Conservation (phyloP, 2,113 vertebrate species). For the Heptranchias perlo region DNA sequence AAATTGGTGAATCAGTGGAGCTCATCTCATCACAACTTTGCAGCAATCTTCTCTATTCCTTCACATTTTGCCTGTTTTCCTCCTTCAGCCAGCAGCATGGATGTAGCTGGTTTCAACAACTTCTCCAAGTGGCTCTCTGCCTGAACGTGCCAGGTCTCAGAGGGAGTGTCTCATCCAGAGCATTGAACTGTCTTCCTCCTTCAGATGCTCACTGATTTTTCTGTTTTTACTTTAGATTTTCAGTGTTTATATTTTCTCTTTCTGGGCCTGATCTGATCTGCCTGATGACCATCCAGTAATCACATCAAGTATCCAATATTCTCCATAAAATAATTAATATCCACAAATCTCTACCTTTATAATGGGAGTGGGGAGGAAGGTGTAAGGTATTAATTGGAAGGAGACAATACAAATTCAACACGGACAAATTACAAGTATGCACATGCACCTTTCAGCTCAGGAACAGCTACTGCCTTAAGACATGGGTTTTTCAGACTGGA, state of each 20-base stretch:
- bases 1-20: neutral
- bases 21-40: neutral
- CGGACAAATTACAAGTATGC: neutral
- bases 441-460: too few relatives aligned
- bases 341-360: neutral
- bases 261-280: neutral
- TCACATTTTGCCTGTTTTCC: neutral
- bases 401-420: neutral
- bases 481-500: too few relatives aligned
- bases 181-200: neutral
- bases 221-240: neutral
- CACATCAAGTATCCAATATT: neutral
- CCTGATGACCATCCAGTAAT: neutral
- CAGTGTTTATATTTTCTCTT: constrained; percentile 1
- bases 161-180: neutral
- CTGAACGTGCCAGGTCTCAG: neutral
- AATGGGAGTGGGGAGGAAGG: neutral
- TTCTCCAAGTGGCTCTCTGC: neutral
- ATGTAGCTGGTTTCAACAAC: neutral
- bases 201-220: neutral
- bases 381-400: neutral
- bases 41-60: neutral
- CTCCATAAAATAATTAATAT: neutral
- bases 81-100: neutral
- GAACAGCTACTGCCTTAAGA: too few relatives aligned